Evolutionary conservation across 2,888 invertebrate species (phyloP), one percentile per base, ranked within the genome.

Genomic region (Heteromurus nitidus): DNA sequence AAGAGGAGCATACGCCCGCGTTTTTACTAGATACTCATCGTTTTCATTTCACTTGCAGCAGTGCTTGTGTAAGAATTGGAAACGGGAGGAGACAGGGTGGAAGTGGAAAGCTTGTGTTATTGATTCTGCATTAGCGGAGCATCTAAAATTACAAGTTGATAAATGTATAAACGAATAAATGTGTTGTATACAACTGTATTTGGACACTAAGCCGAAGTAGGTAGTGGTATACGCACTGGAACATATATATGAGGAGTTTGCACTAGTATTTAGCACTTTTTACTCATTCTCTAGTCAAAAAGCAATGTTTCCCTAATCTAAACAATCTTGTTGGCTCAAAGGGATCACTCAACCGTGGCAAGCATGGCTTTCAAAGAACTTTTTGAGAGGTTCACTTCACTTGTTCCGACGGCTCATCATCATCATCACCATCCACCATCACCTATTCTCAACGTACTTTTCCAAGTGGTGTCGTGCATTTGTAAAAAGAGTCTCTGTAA

Each of bases 251-350:
- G 13, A 36, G 36, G 9, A 36, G 36, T 9, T 9, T 50, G 3
- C 50, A 13, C n/a, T 53, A 26, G 60, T 72, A 36, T 36, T 28
- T 47, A 64, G 24, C 73, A 64, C 64, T 74, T 74, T 74, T 74
- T 74, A 74, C 73, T 74, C 73, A 74, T 74, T 74, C 36, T 36
- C 73, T 74, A 74, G 73, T 74, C 73, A 74, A 64, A 74, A 74
- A 74, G 73, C 73, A 74, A 64, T 74, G 73, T 74, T 74, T 74
- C 64, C 73, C 64, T 74, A 62, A 74, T 74, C 73, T 74, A 74
- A 74, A 74, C 73, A 74, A 74, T 74, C 73, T 74, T 74, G 62
- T 74, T 74, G 64, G 50, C 73, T 74, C 73, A 74, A 74, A 74
- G 73, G 53, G 64, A 74, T 74, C 73, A 74, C 73, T 74, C 73